Evolutionary conservation across 2,888 invertebrate species (phyloP), one percentile per base, ranked within the genome.

Genomic region (Frankliniella fusca): DNA sequence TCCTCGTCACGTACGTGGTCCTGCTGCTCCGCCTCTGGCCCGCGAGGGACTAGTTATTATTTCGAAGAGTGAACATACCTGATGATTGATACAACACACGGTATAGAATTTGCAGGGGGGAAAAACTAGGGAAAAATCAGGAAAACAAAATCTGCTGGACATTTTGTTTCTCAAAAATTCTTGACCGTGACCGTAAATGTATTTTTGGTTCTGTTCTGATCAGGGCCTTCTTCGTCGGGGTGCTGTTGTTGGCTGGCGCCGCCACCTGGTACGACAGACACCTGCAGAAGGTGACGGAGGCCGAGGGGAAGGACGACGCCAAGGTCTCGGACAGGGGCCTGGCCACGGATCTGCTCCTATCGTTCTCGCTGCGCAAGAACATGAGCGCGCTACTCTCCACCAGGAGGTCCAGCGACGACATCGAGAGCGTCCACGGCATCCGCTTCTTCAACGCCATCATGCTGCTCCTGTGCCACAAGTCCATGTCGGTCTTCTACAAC

Each of bases 401-500:
- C 23, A 87, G 89, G 79, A 88, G 90, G 76, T 86, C 89, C 0
- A 86, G 89, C 0, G 90, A 90, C 27, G 93, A 93, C 85, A 91
- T 93, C 80, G 89, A 90, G 81, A 89, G 91, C 0, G 90, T 93
- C 0, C 93, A 93, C 86, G 93, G 93, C 27, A 91, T 93, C 65
- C 88, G 93, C 83, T 91, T 91, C 83, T 85, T 93, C 10, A 93
- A 93, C 85, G 93, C 93, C 0, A 80, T 91, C 10, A 90, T 93
- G 89, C 86, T 93, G 83, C 86, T 93, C 12, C 85, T 92, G 8
- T 90, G 93, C 0, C 93, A 93, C 86, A 93, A 93, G 86, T 92
- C 92, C n/a, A 92, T 93, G 92, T 93, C 93, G 0, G 86, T 92
- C 82, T 92, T 93, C 85, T 93, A 92, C 85, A 90, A 91, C 86